Conservation (phyloP, 2,888 invertebrate species). For the Trimorus sp. region DNA sequence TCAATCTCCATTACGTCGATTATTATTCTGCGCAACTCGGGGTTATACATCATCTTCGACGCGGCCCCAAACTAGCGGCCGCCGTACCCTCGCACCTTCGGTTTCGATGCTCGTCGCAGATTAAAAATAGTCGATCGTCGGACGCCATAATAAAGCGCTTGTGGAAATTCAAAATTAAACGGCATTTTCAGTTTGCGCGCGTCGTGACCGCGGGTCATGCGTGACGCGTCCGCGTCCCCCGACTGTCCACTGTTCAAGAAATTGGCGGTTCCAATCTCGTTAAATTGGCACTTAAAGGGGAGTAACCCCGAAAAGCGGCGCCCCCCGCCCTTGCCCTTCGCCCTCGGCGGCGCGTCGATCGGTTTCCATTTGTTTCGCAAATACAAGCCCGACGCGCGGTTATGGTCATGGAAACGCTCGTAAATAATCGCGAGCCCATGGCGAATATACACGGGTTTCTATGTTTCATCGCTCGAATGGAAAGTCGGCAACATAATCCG, state of each 20-base stretch:
- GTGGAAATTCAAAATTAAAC: conserved; percentile 38
- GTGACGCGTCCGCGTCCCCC: too few relatives aligned
- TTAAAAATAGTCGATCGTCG: conserved; percentile 24
- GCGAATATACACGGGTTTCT: not conserved
- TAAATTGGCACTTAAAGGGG: conserved; percentile 76
- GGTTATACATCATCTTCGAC: conserved; percentile 53
- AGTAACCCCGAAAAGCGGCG: conserved; percentile 72
- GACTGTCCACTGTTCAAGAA: conserved; percentile 20
- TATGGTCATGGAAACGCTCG: not conserved
- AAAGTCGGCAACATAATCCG: conserved; percentile 28
- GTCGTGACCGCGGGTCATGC: not conserved
- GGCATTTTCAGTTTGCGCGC: conserved; percentile 20
- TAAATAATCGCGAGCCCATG: too few relatives aligned
- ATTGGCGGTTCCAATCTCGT: conserved; percentile 69
- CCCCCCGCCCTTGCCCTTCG: conserved; percentile 64
- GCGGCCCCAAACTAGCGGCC: conserved; percentile 23
- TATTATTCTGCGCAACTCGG: conserved; percentile 48
- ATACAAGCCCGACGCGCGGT: not conserved
- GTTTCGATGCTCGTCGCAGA: conserved; percentile 24
- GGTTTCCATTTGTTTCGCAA: conserved; percentile 31
- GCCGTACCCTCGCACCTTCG: conserved; percentile 40
- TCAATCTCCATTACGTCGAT: conserved; percentile 63
- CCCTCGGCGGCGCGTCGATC: not conserved
- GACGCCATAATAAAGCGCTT: conserved; percentile 32
- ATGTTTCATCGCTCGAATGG: conserved; percentile 20